These are phyloP conservation scores for Corythoichthys intestinalis DNA, from an alignment of 2,113 vertebrate species.

Conservation along the genomic window DNA sequence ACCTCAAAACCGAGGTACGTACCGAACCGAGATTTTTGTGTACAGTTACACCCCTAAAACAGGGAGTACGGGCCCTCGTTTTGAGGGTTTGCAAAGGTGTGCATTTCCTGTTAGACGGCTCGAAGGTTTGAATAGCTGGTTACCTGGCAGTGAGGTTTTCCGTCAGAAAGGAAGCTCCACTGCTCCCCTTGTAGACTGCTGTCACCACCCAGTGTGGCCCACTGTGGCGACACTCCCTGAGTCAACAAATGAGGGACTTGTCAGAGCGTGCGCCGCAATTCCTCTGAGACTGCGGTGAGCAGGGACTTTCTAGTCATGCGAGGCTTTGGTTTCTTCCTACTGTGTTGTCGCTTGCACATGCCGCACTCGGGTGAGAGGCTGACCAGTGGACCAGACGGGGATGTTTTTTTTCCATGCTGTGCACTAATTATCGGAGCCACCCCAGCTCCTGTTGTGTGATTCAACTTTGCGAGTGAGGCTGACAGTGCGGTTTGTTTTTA, in stretches of 20 bases:
- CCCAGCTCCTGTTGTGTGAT: slow-evolving; percentile 7
- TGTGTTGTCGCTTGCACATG: slow-evolving; percentile 41
- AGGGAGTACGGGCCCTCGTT: slow-evolving; percentile 34
- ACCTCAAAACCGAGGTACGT: too few species aligned
- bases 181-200: slow-evolving; percentile 39
- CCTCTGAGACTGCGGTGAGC: slow-evolving; percentile 59
- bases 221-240: slow-evolving; percentile 67
- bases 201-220: slow-evolving; percentile 67
- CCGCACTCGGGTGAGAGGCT: slow-evolving; percentile 16
- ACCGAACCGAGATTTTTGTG: too few species aligned
- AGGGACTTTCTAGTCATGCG: slow-evolving; percentile 57
- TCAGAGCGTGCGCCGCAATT: slow-evolving; percentile 71
- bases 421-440: slow-evolving; percentile 24
- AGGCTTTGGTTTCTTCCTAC: slow-evolving; percentile 63
- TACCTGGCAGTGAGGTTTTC: slow-evolving; percentile 59
- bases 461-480: slow-evolving; percentile 5
- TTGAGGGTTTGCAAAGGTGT: slow-evolving; percentile 21
- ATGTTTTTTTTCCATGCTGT: slow-evolving; percentile 15
- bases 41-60: too few species aligned
- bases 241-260: slow-evolving; percentile 73
- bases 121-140: slow-evolving; percentile 44
- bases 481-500: slow-evolving; percentile 12
- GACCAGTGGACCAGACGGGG: slow-evolving; percentile 26
- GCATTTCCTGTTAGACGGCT: slow-evolving; percentile 45
- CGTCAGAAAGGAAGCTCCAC: slow-evolving; percentile 33